Evolutionary conservation across 1,140 invertebrate species (phyloP).

Genomic region (Papilio polyxenes): DNA sequence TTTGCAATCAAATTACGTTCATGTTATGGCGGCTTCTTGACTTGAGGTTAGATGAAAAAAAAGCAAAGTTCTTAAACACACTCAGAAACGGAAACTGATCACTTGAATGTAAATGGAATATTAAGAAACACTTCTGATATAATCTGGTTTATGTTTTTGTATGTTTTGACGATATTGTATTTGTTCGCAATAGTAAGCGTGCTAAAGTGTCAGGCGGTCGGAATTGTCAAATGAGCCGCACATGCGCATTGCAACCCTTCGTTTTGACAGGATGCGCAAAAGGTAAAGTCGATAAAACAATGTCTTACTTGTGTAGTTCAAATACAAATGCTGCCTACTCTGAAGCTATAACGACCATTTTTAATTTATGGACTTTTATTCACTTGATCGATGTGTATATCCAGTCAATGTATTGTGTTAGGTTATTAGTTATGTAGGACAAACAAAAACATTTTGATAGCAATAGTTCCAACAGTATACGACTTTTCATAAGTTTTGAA

Average conservation of each 20-base stretch:
- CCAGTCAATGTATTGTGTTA: not conserved
- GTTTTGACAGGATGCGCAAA: constrained; percentile 50
- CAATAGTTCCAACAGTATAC: too few relatives aligned
- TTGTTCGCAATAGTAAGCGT: constrained; percentile 58
- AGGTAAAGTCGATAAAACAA: constrained; percentile 68
- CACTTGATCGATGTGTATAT: not conserved
- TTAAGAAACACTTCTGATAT: constrained; percentile 18
- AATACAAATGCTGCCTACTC: not conserved
- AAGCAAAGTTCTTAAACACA: not conserved
- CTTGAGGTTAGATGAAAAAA: constrained; percentile 18
- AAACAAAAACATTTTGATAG: too few relatives aligned
- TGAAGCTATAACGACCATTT: too few relatives aligned
- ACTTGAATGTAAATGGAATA: not conserved
- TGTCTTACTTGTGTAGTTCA: constrained; percentile 34
- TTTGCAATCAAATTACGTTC: constrained; percentile 18
- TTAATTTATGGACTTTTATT: not conserved
- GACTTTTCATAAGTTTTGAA: too few relatives aligned
- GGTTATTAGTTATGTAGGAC: too few relatives aligned
- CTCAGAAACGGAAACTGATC: not conserved
- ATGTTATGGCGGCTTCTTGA: constrained; percentile 58
- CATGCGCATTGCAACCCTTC: constrained; percentile 58
- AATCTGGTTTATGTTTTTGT: constrained; percentile 47
- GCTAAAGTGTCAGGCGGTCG: constrained; percentile 63
- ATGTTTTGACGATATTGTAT: constrained; percentile 55
- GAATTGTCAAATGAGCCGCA: constrained; percentile 59